Percentiles rank a stretch among this genome's conserved stretches.
phyloP scores from a whole-genome alignment of 2,113 vertebrate genomes.

The Nestor notabilis region DNA sequence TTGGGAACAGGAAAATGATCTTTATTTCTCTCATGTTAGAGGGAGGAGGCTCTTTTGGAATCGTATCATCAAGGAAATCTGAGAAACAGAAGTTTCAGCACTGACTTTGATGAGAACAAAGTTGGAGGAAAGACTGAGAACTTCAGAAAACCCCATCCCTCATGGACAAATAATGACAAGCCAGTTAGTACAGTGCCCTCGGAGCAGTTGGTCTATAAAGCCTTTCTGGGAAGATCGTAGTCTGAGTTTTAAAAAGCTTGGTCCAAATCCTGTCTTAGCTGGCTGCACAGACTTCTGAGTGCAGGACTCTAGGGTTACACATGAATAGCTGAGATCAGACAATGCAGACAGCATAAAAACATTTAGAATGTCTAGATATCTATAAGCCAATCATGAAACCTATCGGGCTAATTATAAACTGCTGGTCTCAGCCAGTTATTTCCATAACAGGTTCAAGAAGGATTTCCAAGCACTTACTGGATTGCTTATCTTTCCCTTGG shows the following conservation, averaged over 20 bases:
- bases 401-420: background rate
- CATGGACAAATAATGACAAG: background rate
- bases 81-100: background rate
- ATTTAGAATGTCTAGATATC: background rate
- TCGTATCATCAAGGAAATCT: background rate
- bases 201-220: background rate
- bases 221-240: background rate
- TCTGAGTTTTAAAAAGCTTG: background rate
- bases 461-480: background rate
- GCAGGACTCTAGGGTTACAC: background rate
- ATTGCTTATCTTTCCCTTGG: background rate
- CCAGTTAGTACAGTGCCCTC: background rate
- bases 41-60: background rate
- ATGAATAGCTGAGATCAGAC: background rate
- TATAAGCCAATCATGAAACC: background rate
- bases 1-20: background rate
- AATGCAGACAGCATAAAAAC: background rate
- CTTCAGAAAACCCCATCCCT: background rate
- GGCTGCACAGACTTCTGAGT: background rate
- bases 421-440: background rate
- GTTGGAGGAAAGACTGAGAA: background rate
- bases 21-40: background rate
- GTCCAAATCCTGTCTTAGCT: background rate
- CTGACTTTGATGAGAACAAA: background rate
- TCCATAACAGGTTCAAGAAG: background rate